Base-by-base conservation (phyloP, 2,113 vertebrate genomes). In the Argyrosomus japonicus region DNA sequence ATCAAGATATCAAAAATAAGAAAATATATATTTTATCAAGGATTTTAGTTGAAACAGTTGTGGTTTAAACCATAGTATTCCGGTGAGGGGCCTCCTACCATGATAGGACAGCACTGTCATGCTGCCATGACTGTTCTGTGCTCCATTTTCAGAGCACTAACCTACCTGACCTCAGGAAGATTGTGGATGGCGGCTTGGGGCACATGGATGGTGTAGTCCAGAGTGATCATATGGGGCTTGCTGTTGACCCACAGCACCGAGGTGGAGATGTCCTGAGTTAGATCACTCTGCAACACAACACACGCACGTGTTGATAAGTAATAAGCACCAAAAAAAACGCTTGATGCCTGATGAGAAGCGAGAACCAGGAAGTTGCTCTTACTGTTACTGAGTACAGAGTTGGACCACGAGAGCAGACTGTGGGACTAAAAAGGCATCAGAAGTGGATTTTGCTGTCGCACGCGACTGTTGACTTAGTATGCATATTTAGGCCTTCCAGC, bases 151-250 rank as follows among this genome's bases (percentile, higher is more conserved):
- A 54, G 40, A 27, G 25, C 6, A 21, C 19, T 0, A 3, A n/a
- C 86, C 21, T 95, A 99, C 98, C 98, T 99, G 88, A 98, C 84
- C 82, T 97, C 96, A 0, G 95, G 93, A 56, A 86, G 77, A 1
- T 89, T 93, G 1, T 95, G 93, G 0, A 27, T 75, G 36, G 88
- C 27, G 3, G 78, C 65, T 0, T 93, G 92, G 0, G 97, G 97
- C 0, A 98, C 91, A n/a, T 97, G 95, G 83, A 99, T 95, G 0
- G 98, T 98, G 91, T 99, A 99, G 93, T 99, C 98, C 93, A 99
- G 92, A 5, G 98, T 99, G 83, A 99, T 97, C 98, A 99, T 99
- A 76, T 97, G 97, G 0, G 97, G 96, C 62, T 97, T 99, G 87
- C 93, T 99, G 94, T 99, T 96, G 4, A 99, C 97, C 86, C 96